Base-by-base conservation (phyloP, 2,888 invertebrate species). In the Lymantria monacha region DNA sequence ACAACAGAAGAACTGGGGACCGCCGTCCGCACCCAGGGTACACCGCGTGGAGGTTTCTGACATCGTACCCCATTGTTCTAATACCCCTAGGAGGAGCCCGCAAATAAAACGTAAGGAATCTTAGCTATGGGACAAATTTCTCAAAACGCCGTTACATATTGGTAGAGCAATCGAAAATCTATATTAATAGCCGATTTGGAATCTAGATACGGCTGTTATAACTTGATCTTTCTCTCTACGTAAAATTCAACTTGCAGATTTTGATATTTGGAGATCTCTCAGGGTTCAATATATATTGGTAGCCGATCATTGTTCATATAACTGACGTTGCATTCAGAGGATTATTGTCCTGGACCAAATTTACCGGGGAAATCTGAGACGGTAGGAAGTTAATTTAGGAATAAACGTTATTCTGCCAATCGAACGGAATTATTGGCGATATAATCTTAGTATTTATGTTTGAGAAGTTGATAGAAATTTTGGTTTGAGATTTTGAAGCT, bases 281-380 rank as follows among this genome's bases (percentile, higher is more conserved):
- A 30, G 41, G 50, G 76, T 9, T 69, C 73, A 33, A 38, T 22
- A 14, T 62, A 42, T 3, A 31, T 33, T 74, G 76, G 81, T 48
- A 52, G 53, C 15, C 53, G 54, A 54, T 57, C 63, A 55, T 53
- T 62, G 69, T 66, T 69, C 63, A 59, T 73, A 70, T 55, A 55
- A 80, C 83, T 82, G 79, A 82, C 76, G 68, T 65, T 81, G 83
- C 83, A 77, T 72, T 76, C 64, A 55, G 58, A 56, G 73, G 80
- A 82, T 83, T 84, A 80, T 80, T 79, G 76, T 80, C 63, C 69
- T 61, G 69, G 67, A 63, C 64, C 61, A 76, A 76, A 78, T 79
- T 76, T 76, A 73, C 74, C 69, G 63, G 63, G 67, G 72, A 75
- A 79, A 79, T 75, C 71, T 70, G 65, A 71, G 66, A 67, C 65